Base-by-base conservation (phyloP, 1,140 invertebrate species). In the Drosophila takahashii region DNA sequence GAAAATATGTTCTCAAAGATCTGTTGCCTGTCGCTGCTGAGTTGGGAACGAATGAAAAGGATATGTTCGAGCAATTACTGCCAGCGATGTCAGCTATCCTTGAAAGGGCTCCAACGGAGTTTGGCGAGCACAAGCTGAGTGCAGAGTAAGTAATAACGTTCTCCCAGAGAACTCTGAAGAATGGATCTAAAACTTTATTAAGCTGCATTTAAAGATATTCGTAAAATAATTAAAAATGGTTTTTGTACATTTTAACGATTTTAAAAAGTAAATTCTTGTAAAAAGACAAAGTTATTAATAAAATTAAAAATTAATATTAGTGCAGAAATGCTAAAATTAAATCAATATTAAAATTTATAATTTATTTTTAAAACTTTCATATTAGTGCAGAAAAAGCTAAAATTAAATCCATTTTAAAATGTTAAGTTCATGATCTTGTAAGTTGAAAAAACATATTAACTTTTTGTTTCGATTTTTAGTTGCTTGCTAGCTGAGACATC, bases 1-100 rank as follows among this genome's bases (percentile, higher is more conserved):
- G 56, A 4, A 73, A 42, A 3, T 77, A 66, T 27, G 66, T 91
- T 9, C 50, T 91, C 1, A 91, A 91, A 27, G 72, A 81, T 26
- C 22, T 91, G 5, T 53, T 81, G 8, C 77, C 69, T 4, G 50
- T 51, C 3, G 37, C 80, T 15, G 71, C 90, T 3, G 72, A 70
- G 1, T 9, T 87, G 26, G 84, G 85, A 10, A 75, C 79, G 11
- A 78, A 65, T 37, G 90, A 91, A 37, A 60, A 50, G 9, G 2
- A 64, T 3, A 86, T 91, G 79, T 81, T 69, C 51, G 56, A 81
- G 11, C 13, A 77, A 15, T 6, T 91, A 1, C 44, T 91, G 37
- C 90, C 90, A 11, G 72, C 47, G 3, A 78, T 91, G 76, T 18
- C 47, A 3, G 7, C 41, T 26, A 66, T 90, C 13, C 44, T 91